Evolutionary conservation across 2,888 invertebrate genomes (phyloP), one percentile per base, ranked within the genome.

Genomic region (Aromia moschata): DNA sequence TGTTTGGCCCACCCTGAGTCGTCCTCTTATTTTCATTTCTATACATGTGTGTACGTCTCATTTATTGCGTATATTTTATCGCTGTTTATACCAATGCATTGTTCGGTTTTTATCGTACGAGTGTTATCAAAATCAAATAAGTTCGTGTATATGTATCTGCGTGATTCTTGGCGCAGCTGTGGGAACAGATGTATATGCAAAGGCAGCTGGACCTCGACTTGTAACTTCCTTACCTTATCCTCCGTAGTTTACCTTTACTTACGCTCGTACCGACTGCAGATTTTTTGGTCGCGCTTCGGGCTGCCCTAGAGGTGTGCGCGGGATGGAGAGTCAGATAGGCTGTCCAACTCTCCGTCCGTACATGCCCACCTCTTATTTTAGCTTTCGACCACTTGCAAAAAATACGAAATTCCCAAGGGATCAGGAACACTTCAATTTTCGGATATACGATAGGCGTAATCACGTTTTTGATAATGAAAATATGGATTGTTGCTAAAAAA

Each of bases 161-260:
- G 72, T 74, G 76, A 75, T 75, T 74, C 73, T 74, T 68, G 68
- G 58, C 76, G 76, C 77, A 76, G 76, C 77, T 76, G 74, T 73
- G 64, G 64, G 72, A 73, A 74, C 75, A 74, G 76, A 75, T 75
- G 73, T 72, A 69, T 64, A 59, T 68, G 65, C 58, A 64, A 69
- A 70, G 68, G 73, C 72, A 75, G 73, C 74, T 75, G 75, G 73
- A 74, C 72, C 59, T 60, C 43, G 55, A 56, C 58, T 64, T 55
- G 53, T 58, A 62, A 63, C 63, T 60, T 63, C 63, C 63, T 63
- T 58, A 64, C 63, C 55, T 64, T 64, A 64, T 64, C 63, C 63
- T 60, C 61, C 60, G 58, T 64, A 60, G 60, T 64, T 64, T 58
- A 61, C 54, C 53, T 36, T 60, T 55, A 60, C 49, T 60, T 51